Percentiles rank a stretch among this genome's conserved stretches.
Conservation (phyloP, 2,888 invertebrate species). For the Diarsia dahlii region DNA sequence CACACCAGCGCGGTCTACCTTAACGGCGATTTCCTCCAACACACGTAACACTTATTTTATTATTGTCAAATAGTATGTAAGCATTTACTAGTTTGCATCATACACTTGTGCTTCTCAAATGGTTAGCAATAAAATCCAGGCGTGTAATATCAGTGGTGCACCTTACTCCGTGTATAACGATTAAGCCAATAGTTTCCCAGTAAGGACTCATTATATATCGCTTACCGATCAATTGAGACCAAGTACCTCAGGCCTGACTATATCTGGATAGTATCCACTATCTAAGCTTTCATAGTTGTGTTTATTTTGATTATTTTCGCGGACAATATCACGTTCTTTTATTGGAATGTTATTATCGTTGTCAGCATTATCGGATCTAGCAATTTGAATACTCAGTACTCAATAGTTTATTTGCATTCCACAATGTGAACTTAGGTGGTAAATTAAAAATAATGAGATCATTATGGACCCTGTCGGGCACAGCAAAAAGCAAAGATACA, state of each 20-base stretch:
- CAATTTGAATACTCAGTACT: too few relatives aligned
- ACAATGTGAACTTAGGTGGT: too few relatives aligned
- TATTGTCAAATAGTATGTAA: background rate
- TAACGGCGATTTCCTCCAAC: too few relatives aligned
- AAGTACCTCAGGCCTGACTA: conserved; percentile 4
- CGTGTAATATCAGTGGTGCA: conserved; percentile 1
- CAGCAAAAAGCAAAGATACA: too few relatives aligned
- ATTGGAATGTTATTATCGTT: conserved; percentile 33
- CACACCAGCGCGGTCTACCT: too few relatives aligned
- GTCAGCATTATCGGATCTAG: conserved; percentile 20
- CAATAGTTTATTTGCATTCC: too few relatives aligned
- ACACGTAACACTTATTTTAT: background rate
- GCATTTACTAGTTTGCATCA: background rate
- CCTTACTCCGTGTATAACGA: conserved; percentile 20
- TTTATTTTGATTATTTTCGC: conserved; percentile 27
- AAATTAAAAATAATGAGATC: too few relatives aligned
- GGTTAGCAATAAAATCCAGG: background rate
- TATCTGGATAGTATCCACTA: conserved; percentile 41
- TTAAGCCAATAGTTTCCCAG: conserved; percentile 41
- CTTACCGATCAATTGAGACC: conserved; percentile 53
- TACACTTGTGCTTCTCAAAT: background rate
- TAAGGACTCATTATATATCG: conserved; percentile 58
- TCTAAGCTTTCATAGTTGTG: background rate
- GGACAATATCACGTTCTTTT: conserved; percentile 10
- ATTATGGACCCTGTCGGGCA: too few relatives aligned